Evolutionary conservation across 2,888 invertebrate genomes (phyloP).

Genomic region (Melinopterus prodromus): DNA sequence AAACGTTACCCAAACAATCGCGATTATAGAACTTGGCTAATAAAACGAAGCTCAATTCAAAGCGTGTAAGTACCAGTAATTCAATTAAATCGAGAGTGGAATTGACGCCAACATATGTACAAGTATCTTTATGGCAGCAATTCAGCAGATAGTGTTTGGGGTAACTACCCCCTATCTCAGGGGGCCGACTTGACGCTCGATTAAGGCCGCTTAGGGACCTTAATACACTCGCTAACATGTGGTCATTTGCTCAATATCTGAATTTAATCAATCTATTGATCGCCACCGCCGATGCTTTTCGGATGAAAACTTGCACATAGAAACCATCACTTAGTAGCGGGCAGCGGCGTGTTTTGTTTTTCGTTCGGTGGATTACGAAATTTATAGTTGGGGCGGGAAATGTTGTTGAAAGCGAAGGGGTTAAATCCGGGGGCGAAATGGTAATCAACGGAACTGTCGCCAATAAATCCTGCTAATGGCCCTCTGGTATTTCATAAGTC

Average conservation of each 20-base stretch:
- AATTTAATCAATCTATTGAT: neutral
- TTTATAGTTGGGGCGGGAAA: conserved; percentile 42
- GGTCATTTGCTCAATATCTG: conserved; percentile 43
- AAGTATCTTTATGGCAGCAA: conserved; percentile 36
- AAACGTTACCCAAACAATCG: neutral
- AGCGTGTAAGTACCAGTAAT: conserved; percentile 23
- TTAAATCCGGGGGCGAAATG: conserved; percentile 41
- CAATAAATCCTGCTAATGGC: conserved; percentile 60
- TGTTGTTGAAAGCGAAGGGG: conserved; percentile 41
- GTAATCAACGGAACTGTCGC: conserved; percentile 53
- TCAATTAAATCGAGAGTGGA: conserved; percentile 28
- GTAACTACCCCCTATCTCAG: conserved; percentile 50
- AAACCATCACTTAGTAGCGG: neutral
- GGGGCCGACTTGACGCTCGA: conserved; percentile 60
- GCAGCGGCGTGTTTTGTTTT: conserved; percentile 13
- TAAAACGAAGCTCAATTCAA: neutral
- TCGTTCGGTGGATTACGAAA: conserved; percentile 33
- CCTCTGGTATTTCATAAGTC: conserved; percentile 61
- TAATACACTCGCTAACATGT: conserved; percentile 59
- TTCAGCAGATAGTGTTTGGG: conserved; percentile 34
- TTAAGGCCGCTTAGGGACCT: conserved; percentile 59
- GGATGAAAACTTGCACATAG: neutral
- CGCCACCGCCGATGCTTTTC: neutral
- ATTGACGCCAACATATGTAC: conserved; percentile 36
- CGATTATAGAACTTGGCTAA: neutral